phyloP scores from a whole-genome alignment of 2,888 invertebrate genomes.

The Melolontha melolontha region DNA sequence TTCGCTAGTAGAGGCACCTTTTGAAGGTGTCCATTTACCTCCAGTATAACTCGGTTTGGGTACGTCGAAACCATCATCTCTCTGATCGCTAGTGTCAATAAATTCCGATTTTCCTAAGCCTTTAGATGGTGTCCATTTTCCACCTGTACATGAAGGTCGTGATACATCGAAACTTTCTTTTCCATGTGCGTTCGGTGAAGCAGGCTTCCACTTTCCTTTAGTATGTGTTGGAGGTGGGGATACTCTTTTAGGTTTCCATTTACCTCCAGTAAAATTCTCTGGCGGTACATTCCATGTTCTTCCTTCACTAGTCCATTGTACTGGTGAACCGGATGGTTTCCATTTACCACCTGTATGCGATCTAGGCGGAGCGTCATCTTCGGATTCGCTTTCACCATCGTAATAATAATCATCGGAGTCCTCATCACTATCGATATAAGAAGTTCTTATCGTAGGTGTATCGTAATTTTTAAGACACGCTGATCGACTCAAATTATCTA shows the following conservation, averaged over 20 bases:
- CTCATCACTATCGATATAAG: slow-evolving; percentile 57
- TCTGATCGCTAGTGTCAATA: neutral
- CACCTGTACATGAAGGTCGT: slow-evolving; percentile 68
- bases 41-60: slow-evolving; percentile 71
- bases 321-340: slow-evolving; percentile 72
- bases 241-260: slow-evolving; percentile 69
- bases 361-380: slow-evolving; percentile 67
- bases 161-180: slow-evolving; percentile 53
- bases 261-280: slow-evolving; percentile 72
- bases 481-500: slow-evolving; percentile 72
- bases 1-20: slow-evolving; percentile 1
- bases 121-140: slow-evolving; percentile 78
- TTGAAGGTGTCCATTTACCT: slow-evolving; percentile 73
- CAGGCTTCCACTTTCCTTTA: slow-evolving; percentile 73
- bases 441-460: slow-evolving; percentile 55
- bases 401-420: slow-evolving; percentile 67
- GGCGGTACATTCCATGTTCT: slow-evolving; percentile 71
- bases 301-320: slow-evolving; percentile 58
- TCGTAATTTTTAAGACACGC: slow-evolving; percentile 60
- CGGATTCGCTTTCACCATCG: slow-evolving; percentile 62
- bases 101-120: slow-evolving; percentile 24
- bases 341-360: slow-evolving; percentile 79
- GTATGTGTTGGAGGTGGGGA: slow-evolving; percentile 51
- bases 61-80: slow-evolving; percentile 51
- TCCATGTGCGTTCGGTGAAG: slow-evolving; percentile 40